A percentile compares a stretch with the other conserved stretches of the same genome.
Conservation (phyloP, 53 echinoderm and acorn worm genomes). For the Astropecten irregularis region DNA sequence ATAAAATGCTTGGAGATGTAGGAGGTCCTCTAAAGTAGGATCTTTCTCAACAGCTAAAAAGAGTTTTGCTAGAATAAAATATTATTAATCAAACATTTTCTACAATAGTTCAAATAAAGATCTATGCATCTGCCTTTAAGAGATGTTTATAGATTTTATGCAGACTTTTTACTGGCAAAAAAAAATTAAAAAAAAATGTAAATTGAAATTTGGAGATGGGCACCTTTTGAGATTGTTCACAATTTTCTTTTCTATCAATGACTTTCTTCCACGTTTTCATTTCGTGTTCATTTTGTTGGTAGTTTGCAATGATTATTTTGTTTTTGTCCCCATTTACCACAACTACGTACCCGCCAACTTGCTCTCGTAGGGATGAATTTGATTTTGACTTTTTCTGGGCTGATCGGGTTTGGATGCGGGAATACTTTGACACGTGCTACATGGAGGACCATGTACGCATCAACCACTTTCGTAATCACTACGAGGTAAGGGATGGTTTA, state of each 20-base stretch:
- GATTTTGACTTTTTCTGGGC: conserved; percentile 99
- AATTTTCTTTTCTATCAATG: neutral
- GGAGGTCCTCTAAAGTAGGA: too few relatives aligned
- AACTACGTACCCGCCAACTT: neutral
- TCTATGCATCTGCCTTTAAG: too few relatives aligned
- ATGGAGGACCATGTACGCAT: conserved; percentile 98
- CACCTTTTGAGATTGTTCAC: too few relatives aligned
- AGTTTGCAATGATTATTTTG: conserved; percentile 4
- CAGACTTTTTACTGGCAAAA: too few relatives aligned
- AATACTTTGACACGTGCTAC: conserved; percentile 97
- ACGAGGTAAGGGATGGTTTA: conserved; percentile 77
- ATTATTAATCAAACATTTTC: too few relatives aligned
- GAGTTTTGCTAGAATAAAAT: too few relatives aligned
- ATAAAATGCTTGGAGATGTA: too few relatives aligned
- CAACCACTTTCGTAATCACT: conserved; percentile 95
- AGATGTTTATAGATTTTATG: too few relatives aligned
- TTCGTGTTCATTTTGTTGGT: neutral
- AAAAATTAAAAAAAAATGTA: too few relatives aligned
- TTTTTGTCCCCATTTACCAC: conserved; percentile 1
- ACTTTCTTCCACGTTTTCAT: neutral
- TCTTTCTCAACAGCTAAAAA: too few relatives aligned
- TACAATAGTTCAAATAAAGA: too few relatives aligned
- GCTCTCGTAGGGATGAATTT: conserved; percentile 78
- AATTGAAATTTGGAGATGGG: too few relatives aligned
- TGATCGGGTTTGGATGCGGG: conserved; percentile 94